Evolutionary conservation across 2,113 vertebrate genomes (phyloP), one percentile per base, ranked within the genome.

Genomic region (Paracanthobrama guichenoti): DNA sequence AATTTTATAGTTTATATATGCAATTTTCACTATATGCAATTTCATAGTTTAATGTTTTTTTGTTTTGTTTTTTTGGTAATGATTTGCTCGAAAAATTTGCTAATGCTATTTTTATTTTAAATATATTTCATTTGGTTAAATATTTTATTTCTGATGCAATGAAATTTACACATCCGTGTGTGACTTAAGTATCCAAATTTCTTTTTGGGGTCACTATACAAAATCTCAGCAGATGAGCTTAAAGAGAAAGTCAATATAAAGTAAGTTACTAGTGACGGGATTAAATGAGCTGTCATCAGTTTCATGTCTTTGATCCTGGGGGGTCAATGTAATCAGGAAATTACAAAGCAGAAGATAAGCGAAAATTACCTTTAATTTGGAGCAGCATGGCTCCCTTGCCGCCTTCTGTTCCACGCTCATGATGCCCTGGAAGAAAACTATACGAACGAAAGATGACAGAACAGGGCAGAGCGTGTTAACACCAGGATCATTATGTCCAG

Each of bases 341-440:
- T 10, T 69, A 10, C 20, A 69, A 39, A 12, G 48, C 48, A 57
- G 39, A 28, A 42, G 18, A 71, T n/a, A 0, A 71, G 5, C 1
- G 16, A 73, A 3, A 84, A 92, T 66, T 5, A 95, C 94, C 94
- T 94, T 94, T n/a, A 94, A 87, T 85, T 93, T 92, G 86, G 93
- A 93, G 89, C 93, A 94, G 66, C 92, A 91, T n/a, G 74, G 66
- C 46, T 89, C 85, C 66, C 80, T 83, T 76, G 89, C 1, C 73
- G 85, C 76, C 86, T 90, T 93, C 79, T 91, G 84, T 48, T 94
- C 93, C 39, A 92, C 90, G 76, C 92, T 92, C 94, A 95, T 95
- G 91, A 85, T 93, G 55, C 14, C 42, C 86, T 74, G 59, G 18
- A 57, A 90, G 6, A 2, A 55, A 9, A 31, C n/a, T 10, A 44